Base-by-base conservation (phyloP, 2,113 vertebrate genomes). In the Falco punctatus region DNA sequence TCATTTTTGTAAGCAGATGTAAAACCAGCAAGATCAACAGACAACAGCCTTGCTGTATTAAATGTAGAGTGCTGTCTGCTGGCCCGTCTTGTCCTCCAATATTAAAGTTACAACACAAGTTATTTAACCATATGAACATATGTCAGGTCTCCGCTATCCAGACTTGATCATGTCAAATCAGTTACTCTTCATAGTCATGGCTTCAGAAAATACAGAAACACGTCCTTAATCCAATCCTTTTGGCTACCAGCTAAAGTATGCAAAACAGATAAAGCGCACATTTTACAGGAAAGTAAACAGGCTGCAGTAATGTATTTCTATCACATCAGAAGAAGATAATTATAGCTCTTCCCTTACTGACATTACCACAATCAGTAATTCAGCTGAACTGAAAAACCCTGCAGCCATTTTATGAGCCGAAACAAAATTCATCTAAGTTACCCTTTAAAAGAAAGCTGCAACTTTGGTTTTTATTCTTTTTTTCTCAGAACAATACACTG, bases 301-400 rank as follows among this genome's bases (percentile, higher is more conserved):
- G 66, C 74, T 61, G 44, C 1, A 73, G 57, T 46, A 83, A 70
- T 23, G 33, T 52, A 35, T 21, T 89, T 55, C 79, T 79, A 28
- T 87, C 84, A 44, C 71, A 82, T 21, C 78, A 44, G 11, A 71
- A 62, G 57, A 10, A 59, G 40, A 64, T 48, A 72, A 91, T 81
- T 94, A 32, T 77, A 69, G 49, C 8, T 70, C 65, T 75, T 79
- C 58, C 75, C 77, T 66, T 46, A 65, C 57, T 92, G 55, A 86
- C 73, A 44, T 49, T 84, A 77, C 79, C 33, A 69, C 73, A 55
- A 73, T 67, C 87, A 92, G 22, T 77, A 88, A 96, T 35, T 86
- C 81, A 51, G 78, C 52, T 88, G 92, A 96, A 96, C 75, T 90
- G 70, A 77, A 67, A 97, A 96, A 81, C 57, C 64, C 81, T 67